Evolutionary conservation across 2,113 vertebrate genomes (phyloP).

Genomic region (Istiophorus platypterus): DNA sequence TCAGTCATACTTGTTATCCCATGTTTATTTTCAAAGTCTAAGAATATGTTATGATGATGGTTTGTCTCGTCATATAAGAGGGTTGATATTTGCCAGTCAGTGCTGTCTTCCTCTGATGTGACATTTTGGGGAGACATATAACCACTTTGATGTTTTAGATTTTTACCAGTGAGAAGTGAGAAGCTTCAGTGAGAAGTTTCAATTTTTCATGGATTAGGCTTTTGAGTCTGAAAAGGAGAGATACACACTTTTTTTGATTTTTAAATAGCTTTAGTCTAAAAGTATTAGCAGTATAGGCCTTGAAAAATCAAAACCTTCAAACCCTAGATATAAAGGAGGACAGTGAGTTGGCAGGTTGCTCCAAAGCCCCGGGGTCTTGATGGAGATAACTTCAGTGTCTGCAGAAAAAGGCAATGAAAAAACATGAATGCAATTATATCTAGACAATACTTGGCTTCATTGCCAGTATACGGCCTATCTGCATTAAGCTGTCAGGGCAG

Average conservation of each 20-base stretch:
- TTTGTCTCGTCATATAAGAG: not conserved
- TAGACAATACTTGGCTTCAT: constrained; percentile 36
- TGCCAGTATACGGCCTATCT: constrained; percentile 20
- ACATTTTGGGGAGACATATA: constrained; percentile 24
- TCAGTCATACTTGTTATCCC: not conserved
- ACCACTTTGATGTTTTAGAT: constrained; percentile 20
- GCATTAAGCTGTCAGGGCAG: constrained; percentile 4
- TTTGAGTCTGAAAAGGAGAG: not conserved
- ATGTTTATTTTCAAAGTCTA: not conserved
- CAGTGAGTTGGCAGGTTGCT: constrained; percentile 75
- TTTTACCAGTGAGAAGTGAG: no score
- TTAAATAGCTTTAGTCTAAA: constrained; percentile 2
- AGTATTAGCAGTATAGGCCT: not conserved
- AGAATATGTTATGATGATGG: not conserved
- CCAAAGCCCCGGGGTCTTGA: constrained; percentile 45
- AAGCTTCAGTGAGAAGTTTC: constrained; percentile 30
- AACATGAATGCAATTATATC: constrained; percentile 29
- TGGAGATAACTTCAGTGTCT: constrained; percentile 30
- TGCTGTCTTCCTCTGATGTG: not conserved
- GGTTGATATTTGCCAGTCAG: not conserved
- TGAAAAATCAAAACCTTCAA: constrained; percentile 26
- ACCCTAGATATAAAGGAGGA: constrained; percentile 59
- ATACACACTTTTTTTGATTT: not conserved
- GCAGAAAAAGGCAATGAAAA: constrained; percentile 34
- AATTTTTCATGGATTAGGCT: not conserved